Percentiles rank a stretch among this genome's conserved stretches.
Conservation (phyloP, 2,888 invertebrate species). For the Gryllus longicercus region DNA sequence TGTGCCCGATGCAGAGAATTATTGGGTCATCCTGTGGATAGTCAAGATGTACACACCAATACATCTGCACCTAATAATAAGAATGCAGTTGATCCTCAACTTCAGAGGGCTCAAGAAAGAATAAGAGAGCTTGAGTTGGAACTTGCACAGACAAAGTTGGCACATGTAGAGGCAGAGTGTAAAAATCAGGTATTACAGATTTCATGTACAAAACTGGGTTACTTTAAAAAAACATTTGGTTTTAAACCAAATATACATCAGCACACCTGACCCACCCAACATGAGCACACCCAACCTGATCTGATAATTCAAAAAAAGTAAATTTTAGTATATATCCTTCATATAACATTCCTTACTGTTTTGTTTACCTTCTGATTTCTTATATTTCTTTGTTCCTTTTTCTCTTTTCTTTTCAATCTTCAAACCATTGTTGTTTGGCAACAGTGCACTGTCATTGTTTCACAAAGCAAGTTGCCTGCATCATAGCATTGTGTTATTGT, state of each 20-base stretch:
- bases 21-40: slow-evolving; percentile 22
- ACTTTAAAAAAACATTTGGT: too few species aligned
- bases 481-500: too few species aligned
- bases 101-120: slow-evolving; percentile 58
- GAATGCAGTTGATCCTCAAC: slow-evolving; percentile 28
- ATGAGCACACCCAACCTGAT: too few species aligned
- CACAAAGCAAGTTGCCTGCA: too few species aligned
- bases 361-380: background rate
- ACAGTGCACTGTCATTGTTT: too few species aligned
- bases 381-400: too few species aligned
- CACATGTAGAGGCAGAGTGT: slow-evolving; percentile 95
- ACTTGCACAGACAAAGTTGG: slow-evolving; percentile 93
- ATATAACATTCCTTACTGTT: background rate
- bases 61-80: background rate
- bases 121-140: slow-evolving; percentile 91
- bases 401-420: too few species aligned
- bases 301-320: too few species aligned
- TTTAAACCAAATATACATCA: too few species aligned
- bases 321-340: background rate
- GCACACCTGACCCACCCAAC: too few species aligned
- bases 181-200: slow-evolving; percentile 71
- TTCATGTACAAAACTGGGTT: too few species aligned
- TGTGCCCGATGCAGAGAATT: slow-evolving; percentile 36
- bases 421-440: too few species aligned
- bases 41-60: background rate